A percentile compares a stretch with the other conserved stretches of the same genome.
These are phyloP conservation scores for Plotosus lineatus DNA, from an alignment of 2,113 vertebrate genomes.

Conservation along the genomic window DNA sequence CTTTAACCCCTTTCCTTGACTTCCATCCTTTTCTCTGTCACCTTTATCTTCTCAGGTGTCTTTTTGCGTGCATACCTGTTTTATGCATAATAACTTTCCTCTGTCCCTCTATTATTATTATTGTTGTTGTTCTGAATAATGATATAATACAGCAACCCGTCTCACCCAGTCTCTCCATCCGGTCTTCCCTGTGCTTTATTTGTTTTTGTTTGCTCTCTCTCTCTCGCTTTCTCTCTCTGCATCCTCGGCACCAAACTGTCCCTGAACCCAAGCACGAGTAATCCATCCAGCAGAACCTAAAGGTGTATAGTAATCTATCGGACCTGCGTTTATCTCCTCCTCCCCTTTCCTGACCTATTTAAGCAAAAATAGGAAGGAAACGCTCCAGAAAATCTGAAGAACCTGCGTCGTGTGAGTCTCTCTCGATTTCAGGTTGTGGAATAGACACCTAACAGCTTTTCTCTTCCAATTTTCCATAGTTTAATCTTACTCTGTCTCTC, in stretches of 20 bases:
- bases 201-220: neutral
- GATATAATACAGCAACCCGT: no score
- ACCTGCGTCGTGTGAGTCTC: neutral
- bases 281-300: neutral
- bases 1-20: neutral
- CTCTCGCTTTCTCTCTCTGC: neutral
- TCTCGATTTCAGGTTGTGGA: neutral
- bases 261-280: neutral
- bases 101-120: no score
- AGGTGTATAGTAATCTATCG: neutral
- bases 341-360: neutral
- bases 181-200: slow-evolving; percentile 15
- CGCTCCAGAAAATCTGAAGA: neutral
- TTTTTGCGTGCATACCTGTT: neutral
- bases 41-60: neutral
- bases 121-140: no score
- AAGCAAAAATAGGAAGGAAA: neutral
- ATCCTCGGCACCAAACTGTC: neutral
- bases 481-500: neutral
- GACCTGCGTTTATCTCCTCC: neutral
- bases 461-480: slow-evolving; percentile 36
- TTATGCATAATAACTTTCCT: no score
- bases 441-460: neutral
- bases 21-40: neutral
- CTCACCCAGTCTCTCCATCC: slow-evolving; percentile 63